A percentile compares a stretch with the other conserved stretches of the same genome.
These are phyloP conservation scores for Erebia aethiops DNA, from an alignment of 2,888 invertebrate genomes.

Conservation along the genomic window DNA sequence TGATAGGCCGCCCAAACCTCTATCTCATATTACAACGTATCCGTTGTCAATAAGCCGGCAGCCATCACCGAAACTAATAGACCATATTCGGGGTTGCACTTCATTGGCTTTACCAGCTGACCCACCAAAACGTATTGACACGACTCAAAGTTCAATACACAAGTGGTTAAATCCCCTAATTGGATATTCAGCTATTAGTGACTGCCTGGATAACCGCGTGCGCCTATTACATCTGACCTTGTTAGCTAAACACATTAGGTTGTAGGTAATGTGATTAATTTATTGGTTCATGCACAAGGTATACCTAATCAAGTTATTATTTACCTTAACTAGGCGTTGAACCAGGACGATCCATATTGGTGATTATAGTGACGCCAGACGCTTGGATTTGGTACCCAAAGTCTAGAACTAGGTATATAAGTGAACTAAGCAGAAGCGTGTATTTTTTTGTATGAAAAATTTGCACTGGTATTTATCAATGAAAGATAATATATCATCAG, in stretches of 20 bases:
- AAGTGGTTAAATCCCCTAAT: constrained; percentile 71
- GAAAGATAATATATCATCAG: too few species aligned
- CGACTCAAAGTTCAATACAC: constrained; percentile 75
- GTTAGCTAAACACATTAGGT: constrained; percentile 35
- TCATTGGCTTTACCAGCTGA: constrained; percentile 75
- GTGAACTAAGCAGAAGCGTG: too few species aligned
- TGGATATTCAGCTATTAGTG: constrained; percentile 64
- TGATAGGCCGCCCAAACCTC: constrained; percentile 57
- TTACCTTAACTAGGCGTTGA: neutral
- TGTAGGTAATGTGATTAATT: constrained; percentile 31
- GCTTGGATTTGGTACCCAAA: too few species aligned
- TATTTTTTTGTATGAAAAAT: too few species aligned
- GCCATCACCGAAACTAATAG: constrained; percentile 72
- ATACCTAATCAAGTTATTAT: constrained; percentile 16
- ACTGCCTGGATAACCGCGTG: constrained; percentile 44
- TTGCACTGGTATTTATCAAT: too few species aligned
- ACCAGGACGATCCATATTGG: too few species aligned
- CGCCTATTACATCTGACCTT: constrained; percentile 33
- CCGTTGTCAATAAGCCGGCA: constrained; percentile 66
- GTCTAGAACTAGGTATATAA: too few species aligned
- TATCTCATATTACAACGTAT: constrained; percentile 72
- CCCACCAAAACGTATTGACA: constrained; percentile 74
- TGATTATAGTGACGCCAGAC: too few species aligned
- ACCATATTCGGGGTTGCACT: constrained; percentile 77
- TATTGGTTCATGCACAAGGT: constrained; percentile 18